Evolutionary conservation across 2,888 invertebrate species (phyloP), one percentile per base, ranked within the genome.

Genomic region (Disparrhopalites patrizii): DNA sequence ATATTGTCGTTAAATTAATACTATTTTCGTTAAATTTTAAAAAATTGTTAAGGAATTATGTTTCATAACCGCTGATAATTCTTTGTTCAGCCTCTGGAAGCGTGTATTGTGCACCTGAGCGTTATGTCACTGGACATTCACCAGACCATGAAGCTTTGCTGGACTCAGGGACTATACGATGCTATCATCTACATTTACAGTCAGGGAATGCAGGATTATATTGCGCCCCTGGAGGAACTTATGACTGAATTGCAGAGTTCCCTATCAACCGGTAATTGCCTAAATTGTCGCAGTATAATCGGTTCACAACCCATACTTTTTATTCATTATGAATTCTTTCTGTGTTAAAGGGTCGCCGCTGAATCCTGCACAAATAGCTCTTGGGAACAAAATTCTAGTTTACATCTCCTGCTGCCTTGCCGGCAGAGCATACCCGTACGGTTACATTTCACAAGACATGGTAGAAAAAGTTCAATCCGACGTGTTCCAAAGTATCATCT

Each of bases 381-480:
- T 91, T 51, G 93, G 93, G 7, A 92, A 93, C 77, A 89, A 89
- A 69, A 80, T 93, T 71, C 80, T 94, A 58, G 91, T 93, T 2
- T 93, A 93, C 77, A 85, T 91, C 31, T 91, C 90, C 70, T 91
- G 91, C 72, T 93, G 93, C 77, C 81, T 93, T 70, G 88, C 91
- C n/a, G 93, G 92, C 0, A 82, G 90, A 65, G 89, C 89, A 0
- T 93, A 90, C 81, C 92, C 91, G 0, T 78, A 80, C 58, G 91
- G 91, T 0, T 85, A 87, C 75, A 85, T 91, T 73, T 85, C 86
- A 0, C 80, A 82, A 10, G 83, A 84, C 36, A 80, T 83, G 56
- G 83, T 86, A 7, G 82, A 83, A 33, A 82, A 83, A 76, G 90
- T 89, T 1, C 89, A 90, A 77, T 84, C 86, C 67, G 88, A 90